Evolutionary conservation across 2,888 invertebrate genomes (phyloP).

Genomic region (Temnothorax rugatulus): DNA sequence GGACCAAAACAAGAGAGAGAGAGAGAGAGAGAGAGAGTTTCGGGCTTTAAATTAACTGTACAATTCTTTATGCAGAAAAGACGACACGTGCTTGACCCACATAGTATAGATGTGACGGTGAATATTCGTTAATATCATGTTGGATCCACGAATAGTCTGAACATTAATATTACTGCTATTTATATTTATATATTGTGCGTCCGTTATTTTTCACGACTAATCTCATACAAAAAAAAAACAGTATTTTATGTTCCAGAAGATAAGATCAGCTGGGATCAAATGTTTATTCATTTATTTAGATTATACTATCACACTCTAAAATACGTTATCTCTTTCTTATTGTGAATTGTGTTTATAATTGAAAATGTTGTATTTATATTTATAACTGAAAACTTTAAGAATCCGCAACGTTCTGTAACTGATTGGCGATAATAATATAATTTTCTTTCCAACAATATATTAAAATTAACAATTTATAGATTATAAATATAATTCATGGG

Average conservation of each 20-base stretch:
- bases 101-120: not conserved
- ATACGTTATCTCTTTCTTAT: not conserved
- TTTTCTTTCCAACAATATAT: not conserved
- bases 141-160: not conserved
- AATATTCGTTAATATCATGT: slow-evolving; percentile 30
- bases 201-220: not conserved
- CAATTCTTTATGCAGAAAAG: slow-evolving; percentile 9
- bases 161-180: slow-evolving; percentile 16
- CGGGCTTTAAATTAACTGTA: slow-evolving; percentile 26
- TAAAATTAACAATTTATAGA: not conserved
- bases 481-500: not conserved
- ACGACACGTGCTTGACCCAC: not conserved
- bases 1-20: not conserved
- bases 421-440: not conserved
- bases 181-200: not conserved
- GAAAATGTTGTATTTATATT: too few species aligned
- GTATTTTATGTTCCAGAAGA: not conserved
- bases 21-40: not conserved
- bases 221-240: not conserved
- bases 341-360: not conserved
- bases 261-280: not conserved
- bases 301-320: not conserved
- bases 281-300: not conserved
- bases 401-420: not conserved
- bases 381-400: not conserved